Conservation (phyloP, 2,888 invertebrate genomes). For the Onchidella celtica region DNA sequence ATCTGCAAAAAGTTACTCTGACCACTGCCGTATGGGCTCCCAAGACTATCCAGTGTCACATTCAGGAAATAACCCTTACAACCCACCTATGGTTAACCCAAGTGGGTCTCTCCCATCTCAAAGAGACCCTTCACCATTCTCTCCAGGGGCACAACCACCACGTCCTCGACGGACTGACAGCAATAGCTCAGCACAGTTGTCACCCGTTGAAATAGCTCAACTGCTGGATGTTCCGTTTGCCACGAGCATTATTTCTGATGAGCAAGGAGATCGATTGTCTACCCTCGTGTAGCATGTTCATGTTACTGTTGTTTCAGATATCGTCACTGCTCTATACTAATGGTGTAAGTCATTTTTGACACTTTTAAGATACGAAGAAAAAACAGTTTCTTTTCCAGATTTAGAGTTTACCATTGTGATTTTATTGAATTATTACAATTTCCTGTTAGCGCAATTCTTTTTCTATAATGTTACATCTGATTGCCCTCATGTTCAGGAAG, state of each 20-base stretch:
- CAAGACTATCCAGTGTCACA: not conserved
- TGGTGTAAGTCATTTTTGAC: no score
- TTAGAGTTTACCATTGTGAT: no score
- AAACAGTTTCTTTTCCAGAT: no score
- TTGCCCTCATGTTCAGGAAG: no score
- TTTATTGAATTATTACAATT: no score
- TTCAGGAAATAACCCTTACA: not conserved
- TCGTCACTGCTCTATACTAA: no score
- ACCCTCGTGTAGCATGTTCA: conserved; percentile 45
- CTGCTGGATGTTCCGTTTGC: conserved; percentile 44
- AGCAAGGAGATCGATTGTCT: conserved; percentile 49
- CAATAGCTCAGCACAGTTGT: not conserved
- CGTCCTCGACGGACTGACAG: not conserved
- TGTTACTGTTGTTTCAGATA: no score
- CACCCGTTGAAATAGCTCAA: conserved; percentile 12
- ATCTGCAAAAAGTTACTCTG: not conserved
- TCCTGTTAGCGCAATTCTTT: no score
- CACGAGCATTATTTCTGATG: conserved; percentile 49
- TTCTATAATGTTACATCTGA: no score
- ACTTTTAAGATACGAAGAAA: no score
- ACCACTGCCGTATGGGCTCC: not conserved
- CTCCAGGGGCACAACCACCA: not conserved
- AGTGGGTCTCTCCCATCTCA: not conserved
- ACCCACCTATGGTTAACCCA: not conserved
- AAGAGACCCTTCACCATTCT: not conserved